These are phyloP conservation scores for Andinoacara biseriatus DNA, from an alignment of 2,113 vertebrate genomes.

Conservation along the genomic window DNA sequence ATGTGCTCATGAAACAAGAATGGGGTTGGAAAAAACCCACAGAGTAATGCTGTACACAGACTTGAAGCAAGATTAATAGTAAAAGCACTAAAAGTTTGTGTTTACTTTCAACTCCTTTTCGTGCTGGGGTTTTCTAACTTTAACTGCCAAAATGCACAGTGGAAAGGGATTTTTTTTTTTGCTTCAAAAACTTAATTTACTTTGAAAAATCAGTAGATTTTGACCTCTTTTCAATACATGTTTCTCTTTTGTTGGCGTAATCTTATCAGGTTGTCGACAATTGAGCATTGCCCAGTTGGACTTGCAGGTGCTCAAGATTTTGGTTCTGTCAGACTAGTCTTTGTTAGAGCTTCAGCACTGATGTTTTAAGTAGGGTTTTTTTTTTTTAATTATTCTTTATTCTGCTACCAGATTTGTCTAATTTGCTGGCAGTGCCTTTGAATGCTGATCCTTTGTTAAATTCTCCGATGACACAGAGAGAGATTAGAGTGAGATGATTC, in stretches of 20 bases:
- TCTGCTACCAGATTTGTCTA: not conserved
- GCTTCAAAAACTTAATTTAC: not conserved
- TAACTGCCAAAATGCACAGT: not conserved
- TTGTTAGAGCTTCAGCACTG: not conserved
- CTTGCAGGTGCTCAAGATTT: not conserved
- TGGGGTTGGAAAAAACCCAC: too few species aligned
- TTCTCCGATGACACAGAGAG: not conserved
- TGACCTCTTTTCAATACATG: not conserved
- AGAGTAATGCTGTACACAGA: not conserved
- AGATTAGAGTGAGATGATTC: conserved; percentile 6
- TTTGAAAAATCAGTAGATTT: not conserved
- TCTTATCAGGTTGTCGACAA: not conserved
- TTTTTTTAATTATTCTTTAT: not conserved
- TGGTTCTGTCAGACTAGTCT: not conserved
- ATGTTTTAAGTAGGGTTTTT: not conserved
- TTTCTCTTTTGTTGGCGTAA: not conserved
- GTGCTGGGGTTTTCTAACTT: not conserved
- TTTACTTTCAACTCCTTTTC: not conserved
- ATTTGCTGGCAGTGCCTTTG: not conserved
- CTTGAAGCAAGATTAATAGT: not conserved
- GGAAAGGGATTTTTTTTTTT: not conserved
- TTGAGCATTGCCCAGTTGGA: not conserved
- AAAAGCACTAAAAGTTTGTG: not conserved
- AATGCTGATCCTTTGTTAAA: conserved; percentile 2
- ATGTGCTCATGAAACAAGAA: not conserved